A percentile compares a stretch with the other conserved stretches of the same genome.
Evolutionary conservation across 1,140 invertebrate genomes (phyloP).

Genomic region (Eumaeus atala): DNA sequence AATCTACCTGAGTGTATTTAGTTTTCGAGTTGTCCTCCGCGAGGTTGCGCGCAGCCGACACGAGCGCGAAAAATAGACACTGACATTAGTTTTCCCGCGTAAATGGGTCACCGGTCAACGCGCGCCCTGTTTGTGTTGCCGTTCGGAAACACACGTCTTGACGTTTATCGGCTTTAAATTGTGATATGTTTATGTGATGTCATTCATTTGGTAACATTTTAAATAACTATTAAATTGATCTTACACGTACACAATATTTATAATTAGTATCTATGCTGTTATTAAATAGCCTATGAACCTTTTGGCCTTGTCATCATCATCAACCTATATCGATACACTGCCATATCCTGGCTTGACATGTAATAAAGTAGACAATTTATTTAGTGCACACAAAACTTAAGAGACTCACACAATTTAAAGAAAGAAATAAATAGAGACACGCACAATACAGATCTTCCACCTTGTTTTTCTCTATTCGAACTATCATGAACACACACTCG

Average conservation of each 20-base stretch:
- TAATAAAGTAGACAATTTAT: too few relatives aligned
- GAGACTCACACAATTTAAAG: too few relatives aligned
- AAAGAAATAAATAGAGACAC: too few relatives aligned
- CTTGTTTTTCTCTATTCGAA: too few relatives aligned
- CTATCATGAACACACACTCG: too few relatives aligned
- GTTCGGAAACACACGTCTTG: constrained; percentile 30
- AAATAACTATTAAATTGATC: constrained; percentile 23
- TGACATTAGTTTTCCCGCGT: constrained; percentile 58
- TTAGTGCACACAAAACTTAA: too few relatives aligned
- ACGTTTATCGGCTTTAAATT: constrained; percentile 28
- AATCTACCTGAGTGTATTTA: constrained; percentile 26
- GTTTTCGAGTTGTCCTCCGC: constrained; percentile 36
- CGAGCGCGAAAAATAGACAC: constrained; percentile 49
- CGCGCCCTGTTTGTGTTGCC: constrained; percentile 35
- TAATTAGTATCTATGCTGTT: too few relatives aligned
- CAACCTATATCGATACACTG: too few relatives aligned
- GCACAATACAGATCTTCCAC: too few relatives aligned
- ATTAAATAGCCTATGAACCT: too few relatives aligned
- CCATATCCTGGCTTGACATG: too few relatives aligned
- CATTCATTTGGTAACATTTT: constrained; percentile 41
- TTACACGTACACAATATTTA: neutral
- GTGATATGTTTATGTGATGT: constrained; percentile 33
- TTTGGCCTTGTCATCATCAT: too few relatives aligned
- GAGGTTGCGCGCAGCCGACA: constrained; percentile 26
- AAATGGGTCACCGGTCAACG: constrained; percentile 37